Evolutionary conservation across 2,888 invertebrate genomes (phyloP).

Genomic region (Polydrusus cervinus): DNA sequence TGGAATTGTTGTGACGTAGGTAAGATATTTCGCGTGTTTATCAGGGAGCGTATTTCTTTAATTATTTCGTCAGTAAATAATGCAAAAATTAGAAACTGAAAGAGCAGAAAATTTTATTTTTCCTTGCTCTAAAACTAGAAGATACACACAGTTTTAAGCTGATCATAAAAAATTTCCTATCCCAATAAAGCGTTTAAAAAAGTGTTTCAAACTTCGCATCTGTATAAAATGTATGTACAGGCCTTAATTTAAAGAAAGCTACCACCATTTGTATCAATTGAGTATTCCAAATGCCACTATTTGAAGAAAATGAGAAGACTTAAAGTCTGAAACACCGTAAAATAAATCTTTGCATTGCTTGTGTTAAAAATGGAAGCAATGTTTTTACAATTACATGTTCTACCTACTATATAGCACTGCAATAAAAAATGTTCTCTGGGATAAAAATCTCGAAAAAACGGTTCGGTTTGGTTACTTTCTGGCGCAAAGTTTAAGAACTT

Average conservation of each 20-base stretch:
- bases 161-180: background rate
- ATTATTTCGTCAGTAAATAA: no score
- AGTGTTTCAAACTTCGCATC: background rate
- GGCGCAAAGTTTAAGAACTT: background rate
- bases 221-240: slow-evolving; percentile 12
- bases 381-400: slow-evolving; percentile 1
- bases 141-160: background rate
- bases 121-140: no score
- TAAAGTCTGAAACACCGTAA: slow-evolving; percentile 12
- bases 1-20: no score
- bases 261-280: background rate
- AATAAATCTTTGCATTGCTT: slow-evolving; percentile 4
- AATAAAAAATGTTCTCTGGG: slow-evolving; percentile 6
- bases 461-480: background rate
- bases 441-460: slow-evolving; percentile 1
- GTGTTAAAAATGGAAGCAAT: slow-evolving; percentile 26
- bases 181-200: background rate
- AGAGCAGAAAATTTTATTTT: background rate
- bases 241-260: slow-evolving; percentile 7
- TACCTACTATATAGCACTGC: slow-evolving; percentile 10
- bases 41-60: no score
- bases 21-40: no score
- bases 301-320: background rate
- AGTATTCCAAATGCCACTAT: slow-evolving; percentile 6
- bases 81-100: no score